These are phyloP conservation scores for Cyprinodon variegatus DNA, from an alignment of 2,113 vertebrate species.

Conservation along the genomic window DNA sequence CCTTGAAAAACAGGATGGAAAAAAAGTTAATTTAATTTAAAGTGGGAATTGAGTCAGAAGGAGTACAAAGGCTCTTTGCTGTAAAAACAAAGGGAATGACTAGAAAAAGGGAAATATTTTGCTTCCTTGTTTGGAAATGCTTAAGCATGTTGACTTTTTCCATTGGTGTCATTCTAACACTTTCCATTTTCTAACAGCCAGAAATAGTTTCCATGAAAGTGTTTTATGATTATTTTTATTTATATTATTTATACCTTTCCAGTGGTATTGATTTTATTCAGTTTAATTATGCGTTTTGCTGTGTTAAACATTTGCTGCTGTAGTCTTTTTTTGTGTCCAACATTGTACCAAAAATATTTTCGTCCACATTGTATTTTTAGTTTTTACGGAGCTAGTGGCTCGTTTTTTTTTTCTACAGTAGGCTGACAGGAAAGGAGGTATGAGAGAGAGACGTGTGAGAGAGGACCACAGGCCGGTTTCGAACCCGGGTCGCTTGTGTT, in stretches of 20 bases:
- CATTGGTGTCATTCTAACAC: not conserved
- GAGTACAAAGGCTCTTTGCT: not conserved
- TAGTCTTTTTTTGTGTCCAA: not conserved
- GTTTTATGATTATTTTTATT: too few relatives aligned
- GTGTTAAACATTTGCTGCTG: too few relatives aligned
- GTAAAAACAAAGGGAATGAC: not conserved
- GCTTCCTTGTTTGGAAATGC: slow-evolving; percentile 27
- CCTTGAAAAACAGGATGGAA: not conserved
- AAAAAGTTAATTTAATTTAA: not conserved
- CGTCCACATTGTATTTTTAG: not conserved
- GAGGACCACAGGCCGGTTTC: too few relatives aligned
- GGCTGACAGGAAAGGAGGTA: too few relatives aligned
- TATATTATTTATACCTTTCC: not conserved
- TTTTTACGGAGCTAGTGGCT: not conserved
- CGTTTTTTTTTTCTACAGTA: too few relatives aligned
- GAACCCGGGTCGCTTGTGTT: too few relatives aligned
- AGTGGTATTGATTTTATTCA: not conserved
- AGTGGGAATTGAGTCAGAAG: not conserved
- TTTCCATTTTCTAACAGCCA: not conserved
- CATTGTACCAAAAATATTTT: not conserved
- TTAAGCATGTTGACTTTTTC: slow-evolving; percentile 36
- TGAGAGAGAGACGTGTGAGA: too few relatives aligned
- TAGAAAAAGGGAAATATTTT: slow-evolving; percentile 38
- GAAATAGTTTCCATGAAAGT: too few relatives aligned
- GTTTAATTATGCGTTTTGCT: not conserved